phyloP scores from a whole-genome alignment of 2,888 invertebrate genomes.

The Amphipoea lucens region DNA sequence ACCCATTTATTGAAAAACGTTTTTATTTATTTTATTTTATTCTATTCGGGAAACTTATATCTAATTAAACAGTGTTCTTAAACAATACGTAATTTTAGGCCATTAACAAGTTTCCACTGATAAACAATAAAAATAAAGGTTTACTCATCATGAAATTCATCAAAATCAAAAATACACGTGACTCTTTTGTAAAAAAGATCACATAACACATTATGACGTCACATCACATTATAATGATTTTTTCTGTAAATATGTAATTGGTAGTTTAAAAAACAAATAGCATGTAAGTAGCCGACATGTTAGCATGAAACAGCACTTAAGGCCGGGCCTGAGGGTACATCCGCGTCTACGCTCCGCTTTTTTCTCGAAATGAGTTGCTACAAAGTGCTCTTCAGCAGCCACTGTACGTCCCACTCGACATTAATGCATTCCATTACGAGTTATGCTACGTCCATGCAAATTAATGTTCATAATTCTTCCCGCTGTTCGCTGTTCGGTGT shows the following conservation, averaged over 20 bases:
- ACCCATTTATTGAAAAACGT: neutral
- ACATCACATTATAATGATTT: slow-evolving; percentile 7
- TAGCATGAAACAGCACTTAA: slow-evolving; percentile 70
- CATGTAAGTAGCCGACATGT: slow-evolving; percentile 68
- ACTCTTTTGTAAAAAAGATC: slow-evolving; percentile 2
- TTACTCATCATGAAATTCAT: slow-evolving; percentile 21
- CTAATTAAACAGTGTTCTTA: neutral
- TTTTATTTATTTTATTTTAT: slow-evolving; percentile 17
- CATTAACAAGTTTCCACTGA: neutral
- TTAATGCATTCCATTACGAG: slow-evolving; percentile 84
- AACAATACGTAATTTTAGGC: neutral
- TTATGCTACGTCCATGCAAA: slow-evolving; percentile 78
- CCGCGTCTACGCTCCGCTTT: slow-evolving; percentile 76
- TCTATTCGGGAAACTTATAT: neutral
- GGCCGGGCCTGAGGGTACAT: slow-evolving; percentile 69
- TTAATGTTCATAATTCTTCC: slow-evolving; percentile 76
- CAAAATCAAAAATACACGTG: slow-evolving; percentile 6
- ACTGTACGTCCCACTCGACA: slow-evolving; percentile 74
- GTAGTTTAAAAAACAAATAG: slow-evolving; percentile 57
- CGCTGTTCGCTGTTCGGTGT: slow-evolving; percentile 68
- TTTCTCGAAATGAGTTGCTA: slow-evolving; percentile 73
- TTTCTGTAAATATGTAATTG: slow-evolving; percentile 36
- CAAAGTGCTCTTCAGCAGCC: slow-evolving; percentile 76
- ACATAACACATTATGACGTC: slow-evolving; percentile 25
- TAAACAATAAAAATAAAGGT: neutral